Evolutionary conservation across 2,113 vertebrate genomes (phyloP).

Genomic region (Tupaia tana): DNA sequence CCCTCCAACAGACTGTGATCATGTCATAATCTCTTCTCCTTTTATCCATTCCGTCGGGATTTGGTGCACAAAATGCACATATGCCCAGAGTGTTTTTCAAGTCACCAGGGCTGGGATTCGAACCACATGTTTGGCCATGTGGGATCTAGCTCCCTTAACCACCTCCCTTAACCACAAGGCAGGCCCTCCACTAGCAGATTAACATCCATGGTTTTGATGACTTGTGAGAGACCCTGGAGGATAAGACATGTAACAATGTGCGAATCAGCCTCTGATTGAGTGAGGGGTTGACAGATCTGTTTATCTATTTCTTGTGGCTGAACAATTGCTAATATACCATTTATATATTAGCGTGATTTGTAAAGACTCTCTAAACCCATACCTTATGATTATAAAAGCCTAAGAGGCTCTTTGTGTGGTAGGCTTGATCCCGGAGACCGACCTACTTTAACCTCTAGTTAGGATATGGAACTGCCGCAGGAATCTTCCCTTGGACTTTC

Average conservation of each 20-base stretch:
- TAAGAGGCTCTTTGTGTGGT: background rate
- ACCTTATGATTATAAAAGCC: background rate
- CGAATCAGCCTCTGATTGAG: too few species aligned
- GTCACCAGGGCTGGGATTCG: too few species aligned
- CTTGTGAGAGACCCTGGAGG: background rate
- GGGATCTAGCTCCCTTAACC: too few species aligned
- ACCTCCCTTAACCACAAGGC: too few species aligned
- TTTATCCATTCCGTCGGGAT: too few species aligned
- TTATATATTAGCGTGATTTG: background rate
- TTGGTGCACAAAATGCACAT: too few species aligned
- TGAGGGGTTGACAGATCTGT: background rate
- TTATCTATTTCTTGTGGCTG: background rate
- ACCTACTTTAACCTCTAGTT: background rate
- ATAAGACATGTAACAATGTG: background rate
- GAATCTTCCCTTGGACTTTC: conserved; percentile 17
- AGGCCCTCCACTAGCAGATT: background rate
- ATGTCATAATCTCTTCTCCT: too few species aligned
- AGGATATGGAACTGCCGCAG: background rate
- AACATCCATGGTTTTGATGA: conserved; percentile 21
- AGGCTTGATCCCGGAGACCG: background rate
- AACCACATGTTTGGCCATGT: too few species aligned
- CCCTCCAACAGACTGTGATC: too few species aligned
- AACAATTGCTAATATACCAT: background rate
- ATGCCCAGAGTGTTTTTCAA: too few species aligned
- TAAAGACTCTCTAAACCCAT: background rate